Evolutionary conservation across 1,140 invertebrate species (phyloP).

Genomic region (Hycleus phaleratus): DNA sequence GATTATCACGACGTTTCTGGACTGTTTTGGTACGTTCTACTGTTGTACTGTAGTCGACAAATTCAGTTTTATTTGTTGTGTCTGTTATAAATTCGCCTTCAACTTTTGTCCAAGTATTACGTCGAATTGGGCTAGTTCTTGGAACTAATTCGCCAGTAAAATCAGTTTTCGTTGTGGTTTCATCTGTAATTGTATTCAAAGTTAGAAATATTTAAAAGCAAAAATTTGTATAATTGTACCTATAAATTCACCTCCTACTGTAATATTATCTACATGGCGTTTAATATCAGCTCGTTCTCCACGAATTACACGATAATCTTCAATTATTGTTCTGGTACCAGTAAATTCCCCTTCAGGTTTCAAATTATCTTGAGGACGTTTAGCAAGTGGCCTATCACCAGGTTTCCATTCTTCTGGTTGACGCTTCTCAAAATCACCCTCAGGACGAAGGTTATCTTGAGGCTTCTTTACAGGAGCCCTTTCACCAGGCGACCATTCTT

Average conservation of each 20-base stretch:
- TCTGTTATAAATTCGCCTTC: constrained; percentile 63
- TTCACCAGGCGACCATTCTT: constrained; percentile 44
- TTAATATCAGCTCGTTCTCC: constrained; percentile 55
- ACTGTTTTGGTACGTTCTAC: constrained; percentile 51
- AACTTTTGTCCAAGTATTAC: constrained; percentile 75
- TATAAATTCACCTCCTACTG: constrained; percentile 49
- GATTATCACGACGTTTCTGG: constrained; percentile 54
- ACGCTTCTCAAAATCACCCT: constrained; percentile 48
- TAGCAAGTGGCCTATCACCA: constrained; percentile 39
- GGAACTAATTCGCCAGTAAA: constrained; percentile 58
- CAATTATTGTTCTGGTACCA: constrained; percentile 42
- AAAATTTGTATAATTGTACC: constrained; percentile 28
- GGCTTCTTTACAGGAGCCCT: constrained; percentile 45
- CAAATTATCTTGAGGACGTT: constrained; percentile 45
- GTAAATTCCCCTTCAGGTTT: constrained; percentile 46
- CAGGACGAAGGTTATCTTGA: constrained; percentile 47
- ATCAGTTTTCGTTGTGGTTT: constrained; percentile 56
- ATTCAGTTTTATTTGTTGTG: constrained; percentile 59
- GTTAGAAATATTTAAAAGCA: background rate
- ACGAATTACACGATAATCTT: constrained; percentile 50
- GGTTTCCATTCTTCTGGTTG: constrained; percentile 34
- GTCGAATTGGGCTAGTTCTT: constrained; percentile 58
- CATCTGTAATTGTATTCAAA: constrained; percentile 45
- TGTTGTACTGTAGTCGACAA: constrained; percentile 51
- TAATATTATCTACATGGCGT: constrained; percentile 53